Evolutionary conservation across 2,113 vertebrate genomes (phyloP), one percentile per base, ranked within the genome.

Genomic region (Romanogobio albipinnatus): DNA sequence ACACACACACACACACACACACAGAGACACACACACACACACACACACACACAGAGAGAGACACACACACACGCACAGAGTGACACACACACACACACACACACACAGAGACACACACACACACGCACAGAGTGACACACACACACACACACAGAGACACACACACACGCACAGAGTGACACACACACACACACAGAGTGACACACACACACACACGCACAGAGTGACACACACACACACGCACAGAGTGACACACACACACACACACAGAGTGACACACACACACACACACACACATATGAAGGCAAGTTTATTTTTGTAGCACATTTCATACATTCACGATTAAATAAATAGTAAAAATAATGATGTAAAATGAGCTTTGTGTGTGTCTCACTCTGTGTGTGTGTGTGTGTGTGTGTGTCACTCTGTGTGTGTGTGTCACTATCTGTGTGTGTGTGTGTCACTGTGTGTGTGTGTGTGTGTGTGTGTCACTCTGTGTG

Each of bases 1-100:
- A 29, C 39, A 51, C 76, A 22, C 17, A 61, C 5, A 39, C 39
- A 0, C 39, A 0, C 39, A 5, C 39, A 5, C 39, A 39, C 39
- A 39, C 39, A n/a, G n/a, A n/a, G n/a, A n/a, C 90, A 78, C 80
- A 83, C 88, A 89, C 81, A 92, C 36, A 88, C 84, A 90, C 86
- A 88, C 13, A 82, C 26, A 81, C 79, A 87, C 53, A 62, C 62
- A 82, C 17, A 53, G n/a, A n/a, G n/a, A n/a, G n/a, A n/a, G n/a
- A n/a, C n/a, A n/a, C n/a, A n/a, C n/a, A n/a, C n/a, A n/a, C n/a
- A n/a, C n/a, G n/a, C n/a, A n/a, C n/a, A n/a, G n/a, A n/a, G n/a
- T n/a, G n/a, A n/a, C 45, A 22, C 49, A 7, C 45, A 56, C 77
- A 59, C 19, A 61, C 49, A 74, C 66, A 75, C 24, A 59, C 15